These are phyloP conservation scores for Erpetoichthys calabaricus DNA, from an alignment of 2,797 vertebrate species.

Conservation along the genomic window DNA sequence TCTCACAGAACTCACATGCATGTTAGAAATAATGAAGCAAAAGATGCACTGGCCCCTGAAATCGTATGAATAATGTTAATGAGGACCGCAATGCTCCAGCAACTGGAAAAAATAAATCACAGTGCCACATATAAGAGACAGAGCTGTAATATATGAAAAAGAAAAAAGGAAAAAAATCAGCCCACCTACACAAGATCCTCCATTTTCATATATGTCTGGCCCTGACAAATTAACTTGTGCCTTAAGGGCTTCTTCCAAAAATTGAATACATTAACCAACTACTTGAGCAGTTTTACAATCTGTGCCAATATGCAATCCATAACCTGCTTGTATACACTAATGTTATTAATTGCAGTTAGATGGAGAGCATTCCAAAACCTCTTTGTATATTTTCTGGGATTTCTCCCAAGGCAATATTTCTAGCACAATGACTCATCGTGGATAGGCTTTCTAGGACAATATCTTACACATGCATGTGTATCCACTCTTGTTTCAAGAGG, in stretches of 20 bases:
- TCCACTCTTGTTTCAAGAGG: not conserved
- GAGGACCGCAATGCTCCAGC: too few species aligned
- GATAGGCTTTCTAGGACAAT: not conserved
- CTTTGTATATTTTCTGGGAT: slow-evolving; percentile 2
- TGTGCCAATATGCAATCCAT: not conserved
- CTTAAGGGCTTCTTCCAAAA: not conserved
- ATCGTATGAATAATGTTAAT: too few species aligned
- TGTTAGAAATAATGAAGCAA: too few species aligned
- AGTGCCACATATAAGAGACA: too few species aligned
- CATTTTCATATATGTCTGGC: not conserved
- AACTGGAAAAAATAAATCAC: too few species aligned
- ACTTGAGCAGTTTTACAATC: not conserved
- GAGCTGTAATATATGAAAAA: too few species aligned
- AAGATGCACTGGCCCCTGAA: too few species aligned
- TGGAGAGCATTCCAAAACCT: not conserved
- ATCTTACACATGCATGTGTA: too few species aligned
- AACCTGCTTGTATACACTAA: not conserved
- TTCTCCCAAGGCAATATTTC: slow-evolving; percentile 4
- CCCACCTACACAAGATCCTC: too few species aligned
- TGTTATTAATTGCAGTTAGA: slow-evolving; percentile 1
- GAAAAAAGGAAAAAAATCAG: too few species aligned
- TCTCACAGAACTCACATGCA: too few species aligned
- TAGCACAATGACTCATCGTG: slow-evolving; percentile 4
- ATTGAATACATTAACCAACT: slow-evolving; percentile 4
- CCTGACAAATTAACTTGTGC: not conserved